Percentiles rank a stretch among this genome's conserved stretches.
phyloP scores from a whole-genome alignment of 1,140 invertebrate species.

The Macrosteles quadrilineatus region DNA sequence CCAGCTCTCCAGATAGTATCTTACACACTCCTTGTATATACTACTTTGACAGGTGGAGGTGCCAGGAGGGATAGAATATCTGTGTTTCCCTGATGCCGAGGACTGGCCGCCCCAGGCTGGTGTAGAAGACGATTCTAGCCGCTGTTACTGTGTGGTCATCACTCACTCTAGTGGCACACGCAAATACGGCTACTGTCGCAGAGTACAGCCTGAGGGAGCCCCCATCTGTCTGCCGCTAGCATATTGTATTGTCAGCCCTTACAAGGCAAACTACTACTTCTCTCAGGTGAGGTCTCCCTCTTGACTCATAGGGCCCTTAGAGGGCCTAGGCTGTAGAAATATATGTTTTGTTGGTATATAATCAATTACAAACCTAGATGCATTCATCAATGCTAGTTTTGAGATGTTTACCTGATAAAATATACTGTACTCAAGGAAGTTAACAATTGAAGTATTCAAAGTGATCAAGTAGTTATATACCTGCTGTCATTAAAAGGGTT shows the following conservation, averaged over 20 bases:
- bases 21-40: too few species aligned
- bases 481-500: too few species aligned
- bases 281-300: slow-evolving; percentile 60
- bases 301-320: too few species aligned
- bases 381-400: too few species aligned
- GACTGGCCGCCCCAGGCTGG: slow-evolving; percentile 53
- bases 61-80: slow-evolving; percentile 62
- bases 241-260: slow-evolving; percentile 72
- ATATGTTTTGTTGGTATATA: too few species aligned
- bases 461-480: too few species aligned
- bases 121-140: slow-evolving; percentile 50
- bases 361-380: too few species aligned
- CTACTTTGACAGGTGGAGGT: slow-evolving; percentile 54
- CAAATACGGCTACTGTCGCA: slow-evolving; percentile 73
- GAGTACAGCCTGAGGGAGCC: slow-evolving; percentile 69
- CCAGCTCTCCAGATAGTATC: too few species aligned
- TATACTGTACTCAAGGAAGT: too few species aligned
- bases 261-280: slow-evolving; percentile 70
- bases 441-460: too few species aligned
- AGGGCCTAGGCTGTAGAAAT: too few species aligned
- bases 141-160: slow-evolving; percentile 71
- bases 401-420: too few species aligned
- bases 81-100: slow-evolving; percentile 68
- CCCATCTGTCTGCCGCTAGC: slow-evolving; percentile 70
- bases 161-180: slow-evolving; percentile 69